Evolutionary conservation across 2,797 vertebrate species (phyloP).

Genomic region (Glossophaga mutica): DNA sequence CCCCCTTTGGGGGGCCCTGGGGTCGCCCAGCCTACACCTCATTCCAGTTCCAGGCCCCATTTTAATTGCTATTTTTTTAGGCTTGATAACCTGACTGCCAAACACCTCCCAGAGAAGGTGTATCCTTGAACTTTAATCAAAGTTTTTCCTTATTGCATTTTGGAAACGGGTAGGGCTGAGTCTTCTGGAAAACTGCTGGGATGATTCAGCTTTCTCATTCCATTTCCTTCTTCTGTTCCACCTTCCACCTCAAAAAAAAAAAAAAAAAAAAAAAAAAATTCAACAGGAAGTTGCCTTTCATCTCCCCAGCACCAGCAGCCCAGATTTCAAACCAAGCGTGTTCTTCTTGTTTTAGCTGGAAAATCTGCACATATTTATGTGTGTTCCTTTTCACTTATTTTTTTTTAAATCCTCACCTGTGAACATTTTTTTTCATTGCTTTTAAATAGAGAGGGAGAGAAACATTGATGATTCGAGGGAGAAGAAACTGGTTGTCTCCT

Average conservation of each 20-base stretch:
- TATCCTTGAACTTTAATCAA: slow-evolving; percentile 5
- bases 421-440: not conserved
- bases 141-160: slow-evolving; percentile 30
- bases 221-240: slow-evolving; percentile 45
- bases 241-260: slow-evolving; percentile 13
- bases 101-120: not conserved
- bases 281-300: slow-evolving; percentile 42
- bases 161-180: slow-evolving; percentile 17
- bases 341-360: slow-evolving; percentile 36
- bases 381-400: not conserved
- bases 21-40: too few relatives aligned
- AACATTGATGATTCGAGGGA: not conserved
- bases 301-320: slow-evolving; percentile 19
- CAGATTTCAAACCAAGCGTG: slow-evolving; percentile 30
- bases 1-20: too few relatives aligned
- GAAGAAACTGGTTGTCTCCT: not conserved
- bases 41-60: not conserved
- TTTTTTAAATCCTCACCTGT: not conserved
- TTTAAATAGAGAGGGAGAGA: not conserved
- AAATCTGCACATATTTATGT: not conserved
- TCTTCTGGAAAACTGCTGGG: slow-evolving; percentile 19
- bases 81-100: not conserved
- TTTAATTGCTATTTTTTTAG: not conserved
- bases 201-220: slow-evolving; percentile 15
- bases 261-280: not conserved